phyloP scores from a whole-genome alignment of 2,113 vertebrate species.

The Semicossyphus pulcher region DNA sequence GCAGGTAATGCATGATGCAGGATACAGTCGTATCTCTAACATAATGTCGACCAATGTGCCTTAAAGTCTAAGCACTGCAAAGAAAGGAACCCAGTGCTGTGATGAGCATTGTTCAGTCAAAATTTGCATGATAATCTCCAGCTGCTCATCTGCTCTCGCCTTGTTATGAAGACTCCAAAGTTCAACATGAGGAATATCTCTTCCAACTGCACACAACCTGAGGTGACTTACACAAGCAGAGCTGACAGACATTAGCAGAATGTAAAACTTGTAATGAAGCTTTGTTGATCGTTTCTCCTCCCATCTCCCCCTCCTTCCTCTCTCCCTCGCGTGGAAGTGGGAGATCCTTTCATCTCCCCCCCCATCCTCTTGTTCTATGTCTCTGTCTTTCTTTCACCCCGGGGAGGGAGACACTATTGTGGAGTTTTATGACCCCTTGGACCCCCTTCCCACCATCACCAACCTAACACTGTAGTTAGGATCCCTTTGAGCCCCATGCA shows the following conservation, averaged over 20 bases:
- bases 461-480: conserved; percentile 35
- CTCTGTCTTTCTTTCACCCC: conserved; percentile 72
- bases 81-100: background rate
- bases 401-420: conserved; percentile 78
- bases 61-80: background rate
- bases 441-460: conserved; percentile 56
- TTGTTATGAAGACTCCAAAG: no score
- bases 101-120: conserved; percentile 10
- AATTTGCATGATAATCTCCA: background rate
- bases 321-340: conserved; percentile 74
- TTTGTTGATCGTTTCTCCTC: conserved; percentile 62
- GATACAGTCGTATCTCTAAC: background rate
- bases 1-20: no score
- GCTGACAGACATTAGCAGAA: conserved; percentile 27
- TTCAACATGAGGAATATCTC: no score
- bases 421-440: conserved; percentile 76
- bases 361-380: conserved; percentile 61
- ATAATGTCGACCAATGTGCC: no score
- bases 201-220: background rate
- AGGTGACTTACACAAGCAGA: background rate
- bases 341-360: conserved; percentile 78
- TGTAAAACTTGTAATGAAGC: conserved; percentile 55
- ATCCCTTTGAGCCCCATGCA: conserved; percentile 9
- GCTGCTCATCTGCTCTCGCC: no score
- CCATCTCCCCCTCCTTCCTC: conserved; percentile 35